Conservation (phyloP, 1,140 invertebrate species). For the Scylla paramamosain region DNA sequence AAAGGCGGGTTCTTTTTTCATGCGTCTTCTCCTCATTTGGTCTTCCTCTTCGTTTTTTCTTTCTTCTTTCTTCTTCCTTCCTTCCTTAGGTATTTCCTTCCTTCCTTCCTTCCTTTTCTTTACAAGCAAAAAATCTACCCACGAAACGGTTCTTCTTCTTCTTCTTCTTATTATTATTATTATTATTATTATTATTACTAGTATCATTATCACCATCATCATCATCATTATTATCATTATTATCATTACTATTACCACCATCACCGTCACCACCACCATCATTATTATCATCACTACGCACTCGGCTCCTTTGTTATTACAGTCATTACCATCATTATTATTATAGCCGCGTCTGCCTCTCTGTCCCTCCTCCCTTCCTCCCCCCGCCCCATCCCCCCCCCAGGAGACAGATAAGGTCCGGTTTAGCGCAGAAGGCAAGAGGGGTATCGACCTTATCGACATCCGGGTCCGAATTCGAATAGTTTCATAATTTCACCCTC, state of each 20-base stretch:
- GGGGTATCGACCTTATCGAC: background rate
- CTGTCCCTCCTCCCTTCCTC: background rate
- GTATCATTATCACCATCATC: too few species aligned
- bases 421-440: background rate
- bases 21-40: background rate
- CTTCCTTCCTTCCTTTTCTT: background rate
- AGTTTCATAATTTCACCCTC: background rate
- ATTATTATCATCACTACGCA: too few species aligned
- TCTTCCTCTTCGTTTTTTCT: background rate
- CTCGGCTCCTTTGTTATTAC: background rate
- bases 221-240: too few species aligned
- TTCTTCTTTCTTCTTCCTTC: background rate
- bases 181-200: too few species aligned
- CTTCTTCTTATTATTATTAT: too few species aligned
- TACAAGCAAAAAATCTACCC: too few species aligned
- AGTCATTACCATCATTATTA: slow-evolving; percentile 15
- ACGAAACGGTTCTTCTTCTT: too few species aligned
- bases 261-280: too few species aligned
- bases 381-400: background rate
- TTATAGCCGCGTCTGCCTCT: background rate
- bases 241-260: too few species aligned
- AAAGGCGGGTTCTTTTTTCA: too few species aligned
- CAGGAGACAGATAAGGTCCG: background rate
- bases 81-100: background rate
- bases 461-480: background rate